Base-by-base conservation (phyloP, 1,140 invertebrate genomes). In the Drosophila serrata region DNA sequence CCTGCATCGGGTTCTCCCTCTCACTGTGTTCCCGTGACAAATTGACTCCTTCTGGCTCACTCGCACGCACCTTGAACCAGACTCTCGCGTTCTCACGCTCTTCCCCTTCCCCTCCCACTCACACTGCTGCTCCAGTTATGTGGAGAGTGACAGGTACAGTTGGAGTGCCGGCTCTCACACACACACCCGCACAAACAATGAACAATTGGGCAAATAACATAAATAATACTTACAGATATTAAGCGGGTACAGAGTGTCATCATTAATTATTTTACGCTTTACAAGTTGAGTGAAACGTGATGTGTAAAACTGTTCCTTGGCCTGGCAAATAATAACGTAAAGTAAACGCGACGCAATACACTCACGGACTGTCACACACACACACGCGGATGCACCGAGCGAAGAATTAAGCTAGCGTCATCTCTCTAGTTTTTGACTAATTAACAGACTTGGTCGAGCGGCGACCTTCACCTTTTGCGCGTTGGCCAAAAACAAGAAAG, bases 261-360 rank as follows among this genome's bases (percentile, higher is more conserved):
- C 84, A 88, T 82, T 88, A 82, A 88, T 87, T 87, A 88, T 77
- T 76, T 59, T 51, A 39, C 43, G 43, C 51, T 75, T 64, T 63
- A 40, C 46, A 64, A 45, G 27, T 27, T 35, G 63, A 51, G 42
- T 53, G 49, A 42, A 67, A 73, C 48, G 65, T 80, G 81, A 65
- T 48, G 56, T 29, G 35, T 75, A 53, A 60, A 68, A 57, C 59
- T 75, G 58, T 59, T 56, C 69, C 69, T 73, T 73, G 69, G 67
- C 51, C 35, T 42, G 67, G 53, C 42, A 57, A 56, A 69, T 69
- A 57, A 33, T 33, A 56, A 27, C 40, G 49, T 40, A 24, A 27
- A 46, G 68, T 70, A 27, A 63, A 33, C n/a, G n/a, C n/a, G n/a
- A n/a, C n/a, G 2, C 24, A 3, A 3, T 24, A 24, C 24, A 24